phyloP scores from a whole-genome alignment of 1,140 invertebrate genomes.

The Atta cephalotes region DNA sequence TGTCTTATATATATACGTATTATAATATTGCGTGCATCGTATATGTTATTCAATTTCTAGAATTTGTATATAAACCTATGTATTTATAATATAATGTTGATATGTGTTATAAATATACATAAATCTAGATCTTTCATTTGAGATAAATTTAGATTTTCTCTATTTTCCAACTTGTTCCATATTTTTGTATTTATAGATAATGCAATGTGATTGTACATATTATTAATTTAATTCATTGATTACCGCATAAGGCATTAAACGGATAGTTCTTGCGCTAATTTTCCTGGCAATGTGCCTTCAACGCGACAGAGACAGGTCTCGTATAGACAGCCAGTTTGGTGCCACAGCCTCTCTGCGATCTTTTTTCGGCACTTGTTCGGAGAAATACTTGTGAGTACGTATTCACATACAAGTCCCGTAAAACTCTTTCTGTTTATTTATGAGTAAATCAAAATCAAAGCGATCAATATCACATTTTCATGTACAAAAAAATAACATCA shows the following conservation, averaged over 20 bases:
- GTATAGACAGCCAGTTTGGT: slow-evolving; percentile 66
- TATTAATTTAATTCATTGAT: not conserved
- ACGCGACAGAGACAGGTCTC: slow-evolving; percentile 46
- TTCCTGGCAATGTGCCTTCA: slow-evolving; percentile 55
- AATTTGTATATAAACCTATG: not conserved
- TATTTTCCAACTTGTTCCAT: not conserved
- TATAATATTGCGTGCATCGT: not conserved
- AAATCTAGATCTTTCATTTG: not conserved
- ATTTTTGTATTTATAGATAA: not conserved
- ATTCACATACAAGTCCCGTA: not conserved
- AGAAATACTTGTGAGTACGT: slow-evolving; percentile 10
- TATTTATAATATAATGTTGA: not conserved
- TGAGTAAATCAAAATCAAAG: slow-evolving; percentile 18
- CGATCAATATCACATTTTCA: not conserved
- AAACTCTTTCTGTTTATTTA: not conserved
- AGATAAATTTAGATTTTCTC: not conserved
- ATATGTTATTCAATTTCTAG: not conserved
- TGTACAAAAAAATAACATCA: not conserved
- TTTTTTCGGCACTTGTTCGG: slow-evolving; percentile 49
- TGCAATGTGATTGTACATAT: not conserved
- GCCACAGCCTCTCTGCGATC: slow-evolving; percentile 57
- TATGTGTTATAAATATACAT: not conserved
- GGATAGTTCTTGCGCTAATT: slow-evolving; percentile 47
- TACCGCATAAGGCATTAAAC: slow-evolving; percentile 51
- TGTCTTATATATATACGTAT: not conserved